Conservation (phyloP, 2,113 vertebrate genomes). For the Eidolon helvum region DNA sequence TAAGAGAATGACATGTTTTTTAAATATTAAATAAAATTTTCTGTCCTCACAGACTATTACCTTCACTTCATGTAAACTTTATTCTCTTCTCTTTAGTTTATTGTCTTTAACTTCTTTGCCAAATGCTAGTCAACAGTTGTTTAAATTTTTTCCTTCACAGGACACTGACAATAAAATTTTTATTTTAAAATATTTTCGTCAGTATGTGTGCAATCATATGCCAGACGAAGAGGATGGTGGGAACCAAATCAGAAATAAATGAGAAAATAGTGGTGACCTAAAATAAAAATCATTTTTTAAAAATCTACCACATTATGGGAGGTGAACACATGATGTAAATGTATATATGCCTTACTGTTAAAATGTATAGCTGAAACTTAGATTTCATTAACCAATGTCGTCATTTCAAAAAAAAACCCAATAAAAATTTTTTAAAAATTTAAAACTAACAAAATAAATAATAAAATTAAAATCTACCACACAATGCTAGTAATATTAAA, state of each 20-base stretch:
- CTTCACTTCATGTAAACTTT: not conserved
- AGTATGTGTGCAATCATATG: not conserved
- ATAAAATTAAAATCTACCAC: not conserved
- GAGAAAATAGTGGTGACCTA: not conserved
- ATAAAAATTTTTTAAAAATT: not conserved
- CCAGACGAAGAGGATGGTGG: not conserved
- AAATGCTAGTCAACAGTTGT: not conserved
- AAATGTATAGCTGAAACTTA: no score
- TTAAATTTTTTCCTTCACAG: not conserved
- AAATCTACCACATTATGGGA: not conserved
- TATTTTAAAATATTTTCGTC: not conserved
- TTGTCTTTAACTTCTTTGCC: not conserved
- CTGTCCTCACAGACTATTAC: not conserved
- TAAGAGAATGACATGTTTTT: not conserved
- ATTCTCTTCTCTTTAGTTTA: not conserved
- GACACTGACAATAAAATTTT: not conserved
- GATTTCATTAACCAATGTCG: no score
- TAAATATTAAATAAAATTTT: conserved; percentile 1
- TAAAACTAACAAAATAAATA: no score
- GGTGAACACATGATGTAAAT: no score
- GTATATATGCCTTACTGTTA: no score
- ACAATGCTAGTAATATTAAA: not conserved
- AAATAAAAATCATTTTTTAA: not conserved
- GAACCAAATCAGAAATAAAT: not conserved
- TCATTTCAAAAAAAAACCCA: no score